Evolutionary conservation across 2,113 vertebrate genomes (phyloP), one percentile per base, ranked within the genome.

Genomic region (Salminus brasiliensis): DNA sequence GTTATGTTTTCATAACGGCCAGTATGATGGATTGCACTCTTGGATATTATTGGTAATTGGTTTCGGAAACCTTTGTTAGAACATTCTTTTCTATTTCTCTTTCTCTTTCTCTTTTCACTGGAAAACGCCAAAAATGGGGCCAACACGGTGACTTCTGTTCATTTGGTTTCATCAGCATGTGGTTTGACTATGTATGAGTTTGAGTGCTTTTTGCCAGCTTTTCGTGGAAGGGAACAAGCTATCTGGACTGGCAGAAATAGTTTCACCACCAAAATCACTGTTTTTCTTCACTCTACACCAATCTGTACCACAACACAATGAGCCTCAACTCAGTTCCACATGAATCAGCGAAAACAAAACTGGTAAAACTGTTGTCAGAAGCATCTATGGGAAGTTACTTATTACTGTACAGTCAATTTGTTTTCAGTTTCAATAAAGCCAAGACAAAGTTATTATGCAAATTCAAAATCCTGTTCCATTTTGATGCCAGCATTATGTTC

Each of bases 161-260:
- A 74, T 30, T 71, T 30, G 53, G 77, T 83, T 88, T 90, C 86
- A 90, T 87, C 85, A 88, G 90, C 90, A 93, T 92, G 88, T 92
- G 89, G 87, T 85, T 74, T 81, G 85, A 80, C 77, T 90, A 82
- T 88, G 81, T 90, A n/a, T 89, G 84, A 88, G 87, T 87, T 67
- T 69, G 27, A 23, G 18, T 13, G 16, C 52, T 34, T 71, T 45
- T 30, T 25, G 57, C 55, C 52, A 55, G 23, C 7, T 66, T 45
- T 67, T 21, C 10, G 43, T n/a, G 55, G 85, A 86, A 89, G 83
- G 84, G 87, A 74, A 88, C 80, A 77, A 53, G 21, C 10, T 5
- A 32, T 62, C 4, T 82, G 57, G 85, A 83, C 76, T 85, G 72
- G 65, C 74, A 80, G 73, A 85, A 82, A 55, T 81, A 21, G n/a